Conservation (phyloP, 2,797 vertebrate species). For the Poecile montanus region DNA sequence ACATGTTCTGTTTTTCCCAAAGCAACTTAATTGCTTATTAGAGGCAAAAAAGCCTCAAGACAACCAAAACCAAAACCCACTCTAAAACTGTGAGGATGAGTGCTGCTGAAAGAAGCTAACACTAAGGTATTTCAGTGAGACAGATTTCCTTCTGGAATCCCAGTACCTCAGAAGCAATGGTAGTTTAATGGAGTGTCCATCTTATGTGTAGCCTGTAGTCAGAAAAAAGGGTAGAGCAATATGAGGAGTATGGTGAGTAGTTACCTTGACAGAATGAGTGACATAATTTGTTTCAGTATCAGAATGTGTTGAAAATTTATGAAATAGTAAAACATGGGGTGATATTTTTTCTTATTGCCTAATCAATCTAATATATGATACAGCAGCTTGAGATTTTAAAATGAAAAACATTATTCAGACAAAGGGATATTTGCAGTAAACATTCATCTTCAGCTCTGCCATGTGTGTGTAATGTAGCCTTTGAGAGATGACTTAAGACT, state of each 20-base stretch:
- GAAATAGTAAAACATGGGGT: neutral
- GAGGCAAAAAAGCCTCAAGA: fast-evolving
- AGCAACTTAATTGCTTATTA: neutral
- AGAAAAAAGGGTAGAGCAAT: neutral
- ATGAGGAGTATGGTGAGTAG: neutral
- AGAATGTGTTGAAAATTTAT: neutral
- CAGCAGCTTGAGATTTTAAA: neutral
- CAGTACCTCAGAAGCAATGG: neutral
- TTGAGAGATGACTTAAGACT: neutral
- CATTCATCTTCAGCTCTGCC: neutral
- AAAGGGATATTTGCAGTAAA: neutral
- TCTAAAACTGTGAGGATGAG: neutral
- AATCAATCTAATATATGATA: neutral
- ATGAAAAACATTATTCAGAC: neutral
- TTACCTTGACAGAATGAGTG: neutral
- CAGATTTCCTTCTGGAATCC: neutral
- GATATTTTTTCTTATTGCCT: neutral
- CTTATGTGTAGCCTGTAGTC: neutral
- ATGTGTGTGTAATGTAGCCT: neutral
- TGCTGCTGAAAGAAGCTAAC: neutral
- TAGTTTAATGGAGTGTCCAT: neutral
- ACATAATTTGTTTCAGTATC: neutral
- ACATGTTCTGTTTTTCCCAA: neutral
- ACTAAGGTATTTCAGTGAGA: neutral
- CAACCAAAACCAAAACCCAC: neutral